Evolutionary conservation across 2,888 invertebrate genomes (phyloP), one percentile per base, ranked within the genome.

Genomic region (Osmoderma eremita): DNA sequence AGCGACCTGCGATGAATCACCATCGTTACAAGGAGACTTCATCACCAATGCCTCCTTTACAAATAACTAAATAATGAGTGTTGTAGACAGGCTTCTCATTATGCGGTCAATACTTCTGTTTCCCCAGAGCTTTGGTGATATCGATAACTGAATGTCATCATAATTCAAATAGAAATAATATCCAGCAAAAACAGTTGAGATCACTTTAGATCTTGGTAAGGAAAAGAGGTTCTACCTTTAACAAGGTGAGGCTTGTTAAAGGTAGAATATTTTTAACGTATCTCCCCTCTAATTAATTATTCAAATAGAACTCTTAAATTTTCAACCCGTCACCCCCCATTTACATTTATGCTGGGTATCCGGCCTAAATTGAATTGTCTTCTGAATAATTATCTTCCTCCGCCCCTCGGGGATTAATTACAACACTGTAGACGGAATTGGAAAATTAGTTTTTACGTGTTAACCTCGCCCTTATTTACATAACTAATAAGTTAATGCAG

Each of bases 311-410:
- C 24, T 50, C 24, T 22, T 13, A 24, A 50, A 24, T 24, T 24
- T 24, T 3, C 50, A 24, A 24, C n/a, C n/a, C n/a, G 22, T 50
- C 24, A 3, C 5, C 22, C 50, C 12, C 24, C 13, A 45, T 2
- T 15, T 45, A 3, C 15, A 30, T 38, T 53, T 30, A 36, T 53
- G 30, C 36, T 30, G 36, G 36, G 36, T 24, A 30, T 30, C 30
- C 50, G 24, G n/a, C 24, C 50, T 53, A 53, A 53, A 53, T 53
- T 30, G 53, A 22, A 53, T 53, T 38, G 53, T 17, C 18, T 53
- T 13, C 36, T 15, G 53, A 30, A 53, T 53, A 53, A 53, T 53
- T 53, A 53, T 53, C 15, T 30, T 10, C 30, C 15, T 30, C 17
- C 36, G 36, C 53, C 17, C 53, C n/a, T 24, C 17, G 30, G 53